Evolutionary conservation across 2,797 vertebrate genomes (phyloP).

Genomic region (Catamblyrhynchus diadema): DNA sequence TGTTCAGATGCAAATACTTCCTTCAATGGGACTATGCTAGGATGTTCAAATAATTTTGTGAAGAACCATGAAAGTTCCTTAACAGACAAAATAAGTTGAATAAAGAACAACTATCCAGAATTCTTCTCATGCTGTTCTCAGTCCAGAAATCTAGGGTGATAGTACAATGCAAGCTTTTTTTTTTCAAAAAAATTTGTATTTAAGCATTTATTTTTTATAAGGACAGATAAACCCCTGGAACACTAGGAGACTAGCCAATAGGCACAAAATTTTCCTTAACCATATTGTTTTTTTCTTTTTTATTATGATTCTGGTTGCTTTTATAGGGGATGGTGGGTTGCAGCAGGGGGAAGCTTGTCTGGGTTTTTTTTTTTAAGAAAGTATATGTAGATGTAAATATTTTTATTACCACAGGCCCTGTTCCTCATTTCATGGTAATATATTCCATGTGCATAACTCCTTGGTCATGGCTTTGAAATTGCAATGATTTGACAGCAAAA

Average conservation of each 20-base stretch:
- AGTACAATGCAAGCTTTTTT: not conserved
- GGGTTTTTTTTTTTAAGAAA: not conserved
- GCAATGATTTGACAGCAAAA: not conserved
- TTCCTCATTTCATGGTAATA: not conserved
- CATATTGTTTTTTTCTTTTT: not conserved
- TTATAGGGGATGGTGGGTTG: rapidly evolving
- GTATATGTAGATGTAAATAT: not conserved
- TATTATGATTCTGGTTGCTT: not conserved
- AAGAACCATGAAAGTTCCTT: not conserved
- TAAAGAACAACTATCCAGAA: not conserved
- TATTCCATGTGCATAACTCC: not conserved
- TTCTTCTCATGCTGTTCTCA: not conserved
- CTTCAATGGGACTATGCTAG: not conserved
- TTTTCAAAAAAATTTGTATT: not conserved
- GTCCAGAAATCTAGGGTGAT: not conserved
- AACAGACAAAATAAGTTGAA: not conserved
- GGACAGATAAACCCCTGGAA: not conserved
- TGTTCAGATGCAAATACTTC: not conserved
- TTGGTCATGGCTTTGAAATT: not conserved
- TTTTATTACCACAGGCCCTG: not conserved
- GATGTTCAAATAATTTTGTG: not conserved
- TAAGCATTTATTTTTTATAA: not conserved
- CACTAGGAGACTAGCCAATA: not conserved
- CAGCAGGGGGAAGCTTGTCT: not conserved
- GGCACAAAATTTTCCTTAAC: not conserved